Evolutionary conservation across 2,888 invertebrate species (phyloP), one percentile per base, ranked within the genome.

Genomic region (Rugalucina vietnamica): DNA sequence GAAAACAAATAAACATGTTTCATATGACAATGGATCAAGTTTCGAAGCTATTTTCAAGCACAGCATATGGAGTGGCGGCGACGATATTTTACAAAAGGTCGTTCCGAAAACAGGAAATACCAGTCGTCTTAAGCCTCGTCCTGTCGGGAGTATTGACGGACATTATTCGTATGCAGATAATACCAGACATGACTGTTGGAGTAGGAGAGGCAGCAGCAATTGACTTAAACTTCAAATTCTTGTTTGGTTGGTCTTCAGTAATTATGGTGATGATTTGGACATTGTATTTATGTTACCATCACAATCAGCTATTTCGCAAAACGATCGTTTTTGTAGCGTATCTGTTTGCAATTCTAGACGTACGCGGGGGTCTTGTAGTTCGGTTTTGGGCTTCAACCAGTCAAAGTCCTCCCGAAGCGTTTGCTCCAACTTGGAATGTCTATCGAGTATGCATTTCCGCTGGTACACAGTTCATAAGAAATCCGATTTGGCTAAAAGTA

Each of bases 401-500:
- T n/a, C n/a, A 32, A 8, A 12, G 8, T 3, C 14, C 29, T 29
- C 34, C 69, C 24, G 54, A 70, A 27, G 18, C 37, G 34, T 27
- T 36, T 24, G 39, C 73, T n/a, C 29, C 39, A 18, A 39, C 49
- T 14, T 79, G 81, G 73, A 73, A 24, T 5, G 60, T 50, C 5
- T 21, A 74, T 12, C 37, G 84, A 43, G 73, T 88, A 18, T 0
- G 82, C 14, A 32, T 76, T 12, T 76, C 78, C 5, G 82, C 86
- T 21, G 39, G 84, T 5, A 84, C 85, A 5, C 88, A 88, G 34
- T 88, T 88, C 37, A 39, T 86, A 1, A 75, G 88, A n/a, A 81
- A 79, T 36, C 88, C 88, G 12, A 14, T 75, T 12, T 79, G 80
- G 80, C 57, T 88, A 49, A 88, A 88, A 72, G 76, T 79, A 14